Conservation (phyloP, 2,113 vertebrate genomes). For the Caretta caretta region DNA sequence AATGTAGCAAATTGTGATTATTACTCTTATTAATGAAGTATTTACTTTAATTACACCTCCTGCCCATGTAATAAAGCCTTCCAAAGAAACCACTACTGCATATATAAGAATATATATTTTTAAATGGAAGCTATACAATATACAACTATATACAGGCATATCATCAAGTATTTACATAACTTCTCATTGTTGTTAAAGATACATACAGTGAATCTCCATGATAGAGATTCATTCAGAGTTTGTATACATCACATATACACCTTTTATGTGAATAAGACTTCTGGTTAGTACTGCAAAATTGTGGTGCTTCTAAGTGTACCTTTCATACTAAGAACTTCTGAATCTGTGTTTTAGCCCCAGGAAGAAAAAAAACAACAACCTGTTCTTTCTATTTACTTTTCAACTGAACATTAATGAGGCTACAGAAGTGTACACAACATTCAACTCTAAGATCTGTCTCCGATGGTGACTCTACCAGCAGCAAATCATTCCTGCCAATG, state of each 20-base stretch:
- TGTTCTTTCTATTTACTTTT: background rate
- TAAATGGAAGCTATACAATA: background rate
- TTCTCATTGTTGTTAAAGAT: background rate
- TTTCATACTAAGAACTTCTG: background rate
- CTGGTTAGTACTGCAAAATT: background rate
- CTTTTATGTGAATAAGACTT: background rate
- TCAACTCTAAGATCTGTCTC: background rate
- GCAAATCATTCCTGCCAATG: background rate
- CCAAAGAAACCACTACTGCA: background rate
- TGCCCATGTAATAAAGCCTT: background rate
- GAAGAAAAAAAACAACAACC: background rate
- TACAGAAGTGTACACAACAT: background rate
- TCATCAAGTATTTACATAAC: background rate
- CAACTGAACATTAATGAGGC: background rate
- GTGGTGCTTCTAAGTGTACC: background rate
- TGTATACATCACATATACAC: background rate
- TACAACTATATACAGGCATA: background rate
- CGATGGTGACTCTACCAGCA: background rate
- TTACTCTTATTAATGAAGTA: background rate
- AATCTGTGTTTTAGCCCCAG: background rate
- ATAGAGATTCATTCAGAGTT: background rate
- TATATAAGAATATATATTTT: background rate
- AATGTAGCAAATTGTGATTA: background rate
- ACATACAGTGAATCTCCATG: background rate
- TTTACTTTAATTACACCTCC: background rate